phyloP scores from a whole-genome alignment of 2,888 invertebrate genomes.

The Endomychus coccineus region DNA sequence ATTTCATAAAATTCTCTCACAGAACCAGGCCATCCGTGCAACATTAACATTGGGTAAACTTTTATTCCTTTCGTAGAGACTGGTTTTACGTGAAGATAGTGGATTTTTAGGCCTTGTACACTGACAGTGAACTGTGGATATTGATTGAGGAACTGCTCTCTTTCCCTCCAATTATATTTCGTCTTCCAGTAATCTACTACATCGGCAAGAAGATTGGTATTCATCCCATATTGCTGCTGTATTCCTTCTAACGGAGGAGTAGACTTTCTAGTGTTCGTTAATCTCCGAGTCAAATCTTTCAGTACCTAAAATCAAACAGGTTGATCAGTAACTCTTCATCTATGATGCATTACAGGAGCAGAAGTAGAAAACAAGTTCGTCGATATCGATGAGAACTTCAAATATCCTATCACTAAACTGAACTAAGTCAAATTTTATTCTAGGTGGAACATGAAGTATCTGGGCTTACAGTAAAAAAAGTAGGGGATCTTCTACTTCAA shows the following conservation, averaged over 20 bases:
- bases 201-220: conserved; percentile 57
- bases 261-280: conserved; percentile 43
- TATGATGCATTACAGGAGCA: too few relatives aligned
- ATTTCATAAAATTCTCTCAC: conserved; percentile 76
- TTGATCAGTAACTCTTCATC: too few relatives aligned
- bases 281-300: conserved; percentile 49
- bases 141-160: conserved; percentile 55
- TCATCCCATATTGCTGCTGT: conserved; percentile 77
- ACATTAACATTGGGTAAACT: conserved; percentile 59
- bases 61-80: conserved; percentile 25
- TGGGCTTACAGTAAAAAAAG: too few relatives aligned
- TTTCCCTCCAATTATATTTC: conserved; percentile 59
- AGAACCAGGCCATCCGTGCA: conserved; percentile 90
- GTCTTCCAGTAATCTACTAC: conserved; percentile 71
- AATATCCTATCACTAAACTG: too few relatives aligned
- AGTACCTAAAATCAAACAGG: conserved; percentile 55
- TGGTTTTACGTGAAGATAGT: conserved; percentile 59
- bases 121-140: conserved; percentile 62
- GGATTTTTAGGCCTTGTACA: conserved; percentile 63
- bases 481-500: too few relatives aligned
- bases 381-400: too few relatives aligned
- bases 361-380: too few relatives aligned
- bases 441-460: too few relatives aligned
- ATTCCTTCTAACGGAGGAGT: conserved; percentile 55
- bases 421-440: too few relatives aligned